Evolutionary conservation across 2,888 invertebrate genomes (phyloP).

Genomic region (Elegia similella): DNA sequence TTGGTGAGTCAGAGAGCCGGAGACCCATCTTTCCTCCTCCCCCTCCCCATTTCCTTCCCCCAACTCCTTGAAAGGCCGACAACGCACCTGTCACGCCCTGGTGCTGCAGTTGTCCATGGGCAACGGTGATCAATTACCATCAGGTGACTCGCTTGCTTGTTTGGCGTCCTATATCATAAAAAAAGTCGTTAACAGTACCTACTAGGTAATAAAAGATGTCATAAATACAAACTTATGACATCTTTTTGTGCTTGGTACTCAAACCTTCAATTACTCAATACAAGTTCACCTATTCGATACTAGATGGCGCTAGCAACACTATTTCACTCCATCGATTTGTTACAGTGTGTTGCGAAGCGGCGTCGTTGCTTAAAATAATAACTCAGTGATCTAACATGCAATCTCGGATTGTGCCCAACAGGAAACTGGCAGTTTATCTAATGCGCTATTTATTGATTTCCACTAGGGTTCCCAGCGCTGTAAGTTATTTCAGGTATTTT

Average conservation of each 20-base stretch:
- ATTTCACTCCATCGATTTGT: slow-evolving; percentile 6
- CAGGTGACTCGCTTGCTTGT: too few relatives aligned
- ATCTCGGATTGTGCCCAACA: slow-evolving; percentile 2
- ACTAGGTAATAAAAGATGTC: too few relatives aligned
- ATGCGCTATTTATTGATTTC: slow-evolving; percentile 14
- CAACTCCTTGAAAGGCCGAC: too few relatives aligned
- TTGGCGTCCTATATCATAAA: too few relatives aligned
- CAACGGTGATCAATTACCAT: too few relatives aligned
- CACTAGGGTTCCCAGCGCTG: slow-evolving; percentile 1
- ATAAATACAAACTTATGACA: not conserved
- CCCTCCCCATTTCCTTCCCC: too few relatives aligned
- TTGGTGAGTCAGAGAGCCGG: too few relatives aligned
- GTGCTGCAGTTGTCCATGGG: too few relatives aligned
- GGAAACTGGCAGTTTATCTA: slow-evolving; percentile 15
- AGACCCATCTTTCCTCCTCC: too few relatives aligned
- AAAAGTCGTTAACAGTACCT: too few relatives aligned
- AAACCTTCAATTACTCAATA: not conserved
- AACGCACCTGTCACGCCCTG: too few relatives aligned
- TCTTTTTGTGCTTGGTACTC: not conserved
- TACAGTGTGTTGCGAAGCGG: slow-evolving; percentile 24
- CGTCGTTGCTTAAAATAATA: slow-evolving; percentile 22
- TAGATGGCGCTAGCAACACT: slow-evolving; percentile 48
- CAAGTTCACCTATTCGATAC: slow-evolving; percentile 34
- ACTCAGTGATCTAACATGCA: slow-evolving; percentile 13
- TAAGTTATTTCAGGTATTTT: not conserved